Conservation (phyloP, 2,888 invertebrate genomes). For the Volucella inanis region DNA sequence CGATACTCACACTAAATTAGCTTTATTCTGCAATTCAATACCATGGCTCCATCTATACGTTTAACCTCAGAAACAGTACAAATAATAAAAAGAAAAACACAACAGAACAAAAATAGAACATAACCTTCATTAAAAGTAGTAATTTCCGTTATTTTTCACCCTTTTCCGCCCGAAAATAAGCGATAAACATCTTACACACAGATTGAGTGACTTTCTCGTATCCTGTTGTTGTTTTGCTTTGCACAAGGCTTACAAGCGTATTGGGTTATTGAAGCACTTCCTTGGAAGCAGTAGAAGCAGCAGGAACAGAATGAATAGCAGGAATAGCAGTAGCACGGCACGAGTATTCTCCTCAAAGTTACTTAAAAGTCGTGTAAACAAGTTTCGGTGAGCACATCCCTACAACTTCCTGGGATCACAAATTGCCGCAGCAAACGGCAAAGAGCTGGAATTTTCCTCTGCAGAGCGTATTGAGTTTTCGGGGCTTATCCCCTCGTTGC, state of each 20-base stretch:
- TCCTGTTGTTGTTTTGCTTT: constrained; percentile 31
- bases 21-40: constrained; percentile 9
- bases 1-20: not conserved
- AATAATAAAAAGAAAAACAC: not conserved
- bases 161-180: constrained; percentile 30
- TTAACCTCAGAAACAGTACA: too few species aligned
- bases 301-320: constrained; percentile 10
- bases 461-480: constrained; percentile 56
- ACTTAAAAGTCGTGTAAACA: constrained; percentile 72
- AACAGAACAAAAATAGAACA: constrained; percentile 37
- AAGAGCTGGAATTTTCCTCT: constrained; percentile 47
- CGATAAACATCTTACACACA: constrained; percentile 61
- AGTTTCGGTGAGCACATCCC: constrained; percentile 64
- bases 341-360: constrained; percentile 25
- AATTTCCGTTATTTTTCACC: constrained; percentile 62
- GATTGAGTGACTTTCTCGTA: constrained; percentile 64
- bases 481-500: constrained; percentile 54
- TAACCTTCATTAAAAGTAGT: constrained; percentile 65
- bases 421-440: constrained; percentile 48
- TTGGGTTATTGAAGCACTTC: constrained; percentile 41
- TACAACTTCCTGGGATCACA: constrained; percentile 42
- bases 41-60: not conserved
- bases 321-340: constrained; percentile 3
- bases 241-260: constrained; percentile 8
- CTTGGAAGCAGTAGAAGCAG: not conserved